These are phyloP conservation scores for Tachuris rubrigastra DNA, from an alignment of 2,113 vertebrate genomes.

Conservation along the genomic window DNA sequence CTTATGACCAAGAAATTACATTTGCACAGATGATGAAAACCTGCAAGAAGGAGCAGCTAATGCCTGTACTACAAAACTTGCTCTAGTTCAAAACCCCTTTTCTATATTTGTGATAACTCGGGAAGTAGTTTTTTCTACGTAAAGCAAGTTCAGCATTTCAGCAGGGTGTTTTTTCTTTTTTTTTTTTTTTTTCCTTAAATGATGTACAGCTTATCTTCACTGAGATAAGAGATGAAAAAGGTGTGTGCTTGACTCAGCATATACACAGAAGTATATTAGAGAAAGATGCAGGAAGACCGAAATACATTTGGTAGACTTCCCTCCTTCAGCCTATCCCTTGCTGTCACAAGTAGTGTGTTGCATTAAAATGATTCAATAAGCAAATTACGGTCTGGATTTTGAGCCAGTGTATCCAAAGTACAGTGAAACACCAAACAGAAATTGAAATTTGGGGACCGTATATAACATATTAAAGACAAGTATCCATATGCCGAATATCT, in stretches of 20 bases:
- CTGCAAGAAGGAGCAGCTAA: conserved; percentile 7
- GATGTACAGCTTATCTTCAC: conserved; percentile 41
- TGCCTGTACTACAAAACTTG: conserved; percentile 23
- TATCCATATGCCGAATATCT: not conserved
- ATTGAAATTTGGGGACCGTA: not conserved
- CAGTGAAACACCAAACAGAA: not conserved
- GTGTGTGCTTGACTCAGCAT: not conserved
- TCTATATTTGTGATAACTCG: conserved; percentile 25
- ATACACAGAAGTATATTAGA: not conserved
- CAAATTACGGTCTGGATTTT: not conserved
- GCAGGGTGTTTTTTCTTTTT: not conserved
- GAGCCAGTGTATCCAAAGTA: not conserved
- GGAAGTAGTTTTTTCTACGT: conserved; percentile 59
- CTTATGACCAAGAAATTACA: conserved; percentile 58
- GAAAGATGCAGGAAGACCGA: not conserved
- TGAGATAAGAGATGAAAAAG: conserved; percentile 41
- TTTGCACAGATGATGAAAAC: conserved; percentile 34
- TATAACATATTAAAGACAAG: not conserved
- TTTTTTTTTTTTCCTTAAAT: not conserved
- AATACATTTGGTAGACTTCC: not conserved
- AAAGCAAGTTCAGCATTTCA: conserved; percentile 69
- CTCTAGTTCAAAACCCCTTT: conserved; percentile 42
- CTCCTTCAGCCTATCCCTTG: not conserved
- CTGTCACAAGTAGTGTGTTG: not conserved
- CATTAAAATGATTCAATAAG: not conserved